Conservation (phyloP, 2,888 invertebrate species). For the Dynastes tityus region DNA sequence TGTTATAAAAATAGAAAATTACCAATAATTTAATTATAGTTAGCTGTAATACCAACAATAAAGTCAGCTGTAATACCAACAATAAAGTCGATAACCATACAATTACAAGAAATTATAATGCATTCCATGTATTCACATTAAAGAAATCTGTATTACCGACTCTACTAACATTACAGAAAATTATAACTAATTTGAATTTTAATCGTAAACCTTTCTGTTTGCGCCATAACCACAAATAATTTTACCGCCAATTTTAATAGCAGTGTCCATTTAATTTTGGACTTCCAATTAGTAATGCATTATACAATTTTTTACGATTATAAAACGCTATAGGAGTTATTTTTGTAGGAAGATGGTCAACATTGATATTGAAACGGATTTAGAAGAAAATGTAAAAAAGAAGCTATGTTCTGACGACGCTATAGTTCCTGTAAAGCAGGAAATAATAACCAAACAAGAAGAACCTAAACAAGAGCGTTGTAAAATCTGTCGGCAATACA, state of each 20-base stretch:
- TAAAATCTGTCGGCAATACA: conserved; percentile 64
- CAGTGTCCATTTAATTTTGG: neutral
- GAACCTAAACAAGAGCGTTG: conserved; percentile 59
- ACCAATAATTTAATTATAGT: too few species aligned
- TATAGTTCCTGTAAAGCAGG: conserved; percentile 5
- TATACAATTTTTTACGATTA: too few species aligned
- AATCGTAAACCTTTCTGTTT: too few species aligned
- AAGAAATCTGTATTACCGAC: too few species aligned
- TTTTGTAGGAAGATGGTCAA: conserved; percentile 35
- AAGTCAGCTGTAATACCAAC: too few species aligned
- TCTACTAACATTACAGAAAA: too few species aligned
- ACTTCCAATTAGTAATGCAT: neutral
- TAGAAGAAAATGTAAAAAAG: conserved; percentile 46
- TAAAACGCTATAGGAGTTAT: neutral
- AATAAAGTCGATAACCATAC: too few species aligned
- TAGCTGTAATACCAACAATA: too few species aligned
- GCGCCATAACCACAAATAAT: neutral
- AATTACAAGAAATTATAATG: too few species aligned
- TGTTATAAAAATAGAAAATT: too few species aligned
- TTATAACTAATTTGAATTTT: too few species aligned
- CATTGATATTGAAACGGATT: conserved; percentile 12
- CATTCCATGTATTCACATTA: too few species aligned
- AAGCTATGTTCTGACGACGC: conserved; percentile 30
- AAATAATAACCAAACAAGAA: conserved; percentile 11
- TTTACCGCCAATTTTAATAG: conserved; percentile 26